Conservation (phyloP, 2,888 invertebrate genomes). For the Ariolimax columbianus region DNA sequence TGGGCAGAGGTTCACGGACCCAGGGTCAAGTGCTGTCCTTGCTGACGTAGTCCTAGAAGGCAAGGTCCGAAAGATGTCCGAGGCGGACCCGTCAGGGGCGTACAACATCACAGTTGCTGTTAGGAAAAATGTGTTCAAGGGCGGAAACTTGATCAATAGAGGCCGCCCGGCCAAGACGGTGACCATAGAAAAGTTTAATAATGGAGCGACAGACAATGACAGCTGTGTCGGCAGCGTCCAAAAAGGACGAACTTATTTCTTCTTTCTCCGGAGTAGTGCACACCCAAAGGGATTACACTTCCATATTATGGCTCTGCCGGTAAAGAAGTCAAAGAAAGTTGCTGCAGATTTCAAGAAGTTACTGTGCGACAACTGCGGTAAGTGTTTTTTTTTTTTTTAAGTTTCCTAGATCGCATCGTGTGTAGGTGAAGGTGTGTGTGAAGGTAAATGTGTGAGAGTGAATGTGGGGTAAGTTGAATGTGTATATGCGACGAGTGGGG, state of each 20-base stretch:
- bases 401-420: not conserved
- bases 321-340: slow-evolving; percentile 41
- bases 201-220: not conserved
- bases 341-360: not conserved
- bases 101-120: slow-evolving; percentile 45
- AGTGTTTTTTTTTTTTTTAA: not conserved
- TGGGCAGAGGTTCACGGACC: slow-evolving; percentile 33
- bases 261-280: slow-evolving; percentile 44
- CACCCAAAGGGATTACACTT: slow-evolving; percentile 47
- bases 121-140: slow-evolving; percentile 49
- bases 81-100: not conserved
- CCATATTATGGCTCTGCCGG: slow-evolving; percentile 44
- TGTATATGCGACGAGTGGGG: too few relatives aligned
- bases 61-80: slow-evolving; percentile 26
- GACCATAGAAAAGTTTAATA: slow-evolving; percentile 27
- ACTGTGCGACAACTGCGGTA: slow-evolving; percentile 19
- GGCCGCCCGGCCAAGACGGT: slow-evolving; percentile 33
- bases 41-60: slow-evolving; percentile 52
- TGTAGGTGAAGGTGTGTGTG: too few relatives aligned
- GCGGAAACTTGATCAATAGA: slow-evolving; percentile 41
- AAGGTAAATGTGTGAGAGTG: too few relatives aligned
- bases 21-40: slow-evolving; percentile 46
- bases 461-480: too few relatives aligned
- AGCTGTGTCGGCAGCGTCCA: slow-evolving; percentile 41
- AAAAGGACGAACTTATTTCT: slow-evolving; percentile 46